Percentiles rank a stretch among this genome's conserved stretches.
These are phyloP conservation scores for Tetramorium simillimum DNA, from an alignment of 1,140 invertebrate species.

Conservation along the genomic window DNA sequence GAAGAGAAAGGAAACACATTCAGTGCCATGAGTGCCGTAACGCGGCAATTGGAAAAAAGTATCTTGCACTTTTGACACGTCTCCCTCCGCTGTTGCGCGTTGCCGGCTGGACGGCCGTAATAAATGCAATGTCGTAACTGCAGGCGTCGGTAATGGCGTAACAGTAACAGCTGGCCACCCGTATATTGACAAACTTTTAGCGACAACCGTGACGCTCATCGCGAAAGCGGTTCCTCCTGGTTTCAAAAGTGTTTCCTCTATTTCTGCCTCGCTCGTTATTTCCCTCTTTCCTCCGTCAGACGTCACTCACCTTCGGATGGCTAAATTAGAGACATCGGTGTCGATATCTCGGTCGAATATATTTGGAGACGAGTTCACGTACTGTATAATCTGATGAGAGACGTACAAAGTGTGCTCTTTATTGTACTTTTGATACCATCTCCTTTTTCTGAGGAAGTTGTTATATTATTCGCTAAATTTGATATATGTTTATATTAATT, in stretches of 20 bases:
- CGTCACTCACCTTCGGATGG: conserved; percentile 10
- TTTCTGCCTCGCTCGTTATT: conserved; percentile 19
- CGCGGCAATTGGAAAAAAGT: neutral
- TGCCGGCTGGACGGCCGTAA: conserved; percentile 43
- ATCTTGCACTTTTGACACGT: neutral
- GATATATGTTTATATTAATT: neutral
- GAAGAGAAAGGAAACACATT: conserved; percentile 1
- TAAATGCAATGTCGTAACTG: conserved; percentile 59
- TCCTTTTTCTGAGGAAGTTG: neutral
- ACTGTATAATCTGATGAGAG: neutral
- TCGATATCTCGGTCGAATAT: conserved; percentile 33
- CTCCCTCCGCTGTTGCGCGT: neutral
- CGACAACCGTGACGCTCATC: conserved; percentile 28
- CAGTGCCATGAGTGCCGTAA: conserved; percentile 36
- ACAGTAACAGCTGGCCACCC: conserved; percentile 73
- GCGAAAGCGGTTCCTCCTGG: neutral
- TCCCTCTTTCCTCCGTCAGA: conserved; percentile 26
- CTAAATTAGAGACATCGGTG: conserved; percentile 32
- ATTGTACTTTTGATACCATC: neutral
- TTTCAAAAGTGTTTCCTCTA: conserved; percentile 11
- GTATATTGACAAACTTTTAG: conserved; percentile 79
- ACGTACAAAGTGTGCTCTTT: neutral
- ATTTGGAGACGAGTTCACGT: conserved; percentile 4
- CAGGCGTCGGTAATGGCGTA: conserved; percentile 49
- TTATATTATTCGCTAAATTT: neutral